Base-by-base conservation (phyloP, 2,888 invertebrate species). In the Oithona nana region DNA sequence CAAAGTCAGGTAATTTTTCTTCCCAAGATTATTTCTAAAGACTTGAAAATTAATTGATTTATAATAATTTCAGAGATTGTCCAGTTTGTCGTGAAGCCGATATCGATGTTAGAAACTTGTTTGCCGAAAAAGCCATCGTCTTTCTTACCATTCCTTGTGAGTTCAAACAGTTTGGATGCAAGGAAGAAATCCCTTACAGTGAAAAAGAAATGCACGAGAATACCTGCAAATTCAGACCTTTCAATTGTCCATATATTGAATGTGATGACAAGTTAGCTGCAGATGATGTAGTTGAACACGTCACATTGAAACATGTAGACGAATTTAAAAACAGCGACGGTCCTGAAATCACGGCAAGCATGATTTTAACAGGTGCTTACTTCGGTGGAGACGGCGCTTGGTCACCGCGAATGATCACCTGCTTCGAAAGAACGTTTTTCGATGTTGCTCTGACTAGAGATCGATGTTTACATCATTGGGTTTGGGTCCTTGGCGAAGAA, bases 301-400 rank as follows among this genome's bases (percentile, higher is more conserved):
- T 61, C 28, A 20, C 54, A 1, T 26, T 54, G 22, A 31, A 20
- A 20, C 61, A 61, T 54, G 11, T 28, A 16, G 60, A 54, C n/a
- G 61, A 61, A 20, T 61, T 28, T 22, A 26, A 31, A 16, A 28
- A 31, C 22, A 30, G 30, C 28, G 61, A 61, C 24, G 61, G 61
- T 20, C 61, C 61, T 28, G 61, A 61, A 31, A 61, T 61, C 52
- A 61, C 61, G 13, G 61, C 61, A 16, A 29, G 29, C 3, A 61
- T 61, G 61, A 61, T 61, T 22, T 50, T 61, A 3, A 61, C 31
- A 22, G 61, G 61, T 54, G n/a, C 28, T 11, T 61, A 61, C 28
- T 61, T 52, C 30, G 61, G 52, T 13, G 61, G 61, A 16, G 61
- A 61, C 30, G 61, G 61, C 13, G 61, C 61, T 8, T 61, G 61